phyloP scores from a whole-genome alignment of 2,797 vertebrate genomes.

The Carapus acus region DNA sequence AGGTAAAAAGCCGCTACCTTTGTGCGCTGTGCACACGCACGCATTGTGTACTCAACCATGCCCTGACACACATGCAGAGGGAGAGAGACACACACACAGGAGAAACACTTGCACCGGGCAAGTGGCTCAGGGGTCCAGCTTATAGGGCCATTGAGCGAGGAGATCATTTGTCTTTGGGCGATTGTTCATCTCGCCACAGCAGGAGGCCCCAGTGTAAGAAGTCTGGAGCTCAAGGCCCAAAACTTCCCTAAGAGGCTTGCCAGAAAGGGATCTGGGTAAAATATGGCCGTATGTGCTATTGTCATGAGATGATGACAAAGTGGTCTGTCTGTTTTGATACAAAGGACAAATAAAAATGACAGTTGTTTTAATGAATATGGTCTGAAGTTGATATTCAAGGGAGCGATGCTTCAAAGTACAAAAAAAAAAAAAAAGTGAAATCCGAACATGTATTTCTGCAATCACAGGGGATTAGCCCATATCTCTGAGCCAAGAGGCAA shows the following conservation, averaged over 20 bases:
- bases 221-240: slow-evolving; percentile 23
- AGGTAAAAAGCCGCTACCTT: slow-evolving; percentile 1
- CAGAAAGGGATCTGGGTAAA: slow-evolving; percentile 6
- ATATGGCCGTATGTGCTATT: no score
- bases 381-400: no score
- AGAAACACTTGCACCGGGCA: slow-evolving; percentile 43
- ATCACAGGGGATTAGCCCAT: no score
- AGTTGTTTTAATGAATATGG: no score
- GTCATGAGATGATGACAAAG: slow-evolving; percentile 5
- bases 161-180: slow-evolving; percentile 49
- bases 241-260: slow-evolving; percentile 7
- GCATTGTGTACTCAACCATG: background rate
- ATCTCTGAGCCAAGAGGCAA: slow-evolving; percentile 47
- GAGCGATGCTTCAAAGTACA: no score
- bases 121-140: slow-evolving; percentile 37
- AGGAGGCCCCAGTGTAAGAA: slow-evolving; percentile 36
- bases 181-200: slow-evolving; percentile 40
- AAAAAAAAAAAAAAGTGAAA: slow-evolving; percentile 5
- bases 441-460: slow-evolving; percentile 7
- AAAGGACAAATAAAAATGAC: no score
- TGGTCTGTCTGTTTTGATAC: no score
- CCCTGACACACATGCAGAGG: slow-evolving; percentile 10
- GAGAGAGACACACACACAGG: slow-evolving; percentile 7
- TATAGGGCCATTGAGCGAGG: slow-evolving; percentile 21
- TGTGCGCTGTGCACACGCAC: slow-evolving; percentile 2